Evolutionary conservation across 2,797 vertebrate species (phyloP), one percentile per base, ranked within the genome.

Genomic region (Malurus leucopterus): DNA sequence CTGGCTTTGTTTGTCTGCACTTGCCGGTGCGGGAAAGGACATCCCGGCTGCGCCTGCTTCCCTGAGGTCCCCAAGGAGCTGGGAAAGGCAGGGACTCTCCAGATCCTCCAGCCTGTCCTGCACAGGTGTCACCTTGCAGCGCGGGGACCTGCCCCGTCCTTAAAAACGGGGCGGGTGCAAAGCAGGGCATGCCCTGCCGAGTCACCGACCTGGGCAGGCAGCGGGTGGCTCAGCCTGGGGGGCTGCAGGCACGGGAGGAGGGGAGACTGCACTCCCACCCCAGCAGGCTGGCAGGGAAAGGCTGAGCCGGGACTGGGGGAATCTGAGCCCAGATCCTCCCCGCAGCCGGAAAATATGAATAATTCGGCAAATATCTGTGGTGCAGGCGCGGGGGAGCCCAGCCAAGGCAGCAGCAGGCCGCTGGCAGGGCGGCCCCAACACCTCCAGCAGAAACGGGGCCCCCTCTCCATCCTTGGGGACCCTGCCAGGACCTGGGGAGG

Each of bases 271-370:
- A 11, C 74, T 91, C 80, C 80, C 76, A 36, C 76, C 53, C 57
- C 67, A 15, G 44, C 63, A 82, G 91, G 80, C 91, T 88, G 95
- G 89, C 86, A 94, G 77, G 89, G 83, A 93, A 80, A 78, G n/a
- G 46, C 92, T 89, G 72, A 58, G 65, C 43, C 0, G 64, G 54
- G 68, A 73, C 38, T 24, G 40, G 86, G 86, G 77, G 71, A 95
- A 88, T 91, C 89, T 3, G 43, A 92, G 88, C 89, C 89, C 36
- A 15, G 89, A 94, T 89, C 89, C 74, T 93, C 80, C 84, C 88
- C 47, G 6, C 93, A 91, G 88, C 92, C 54, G 95, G 93, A 95
- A 95, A 95, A 95, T 79, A 84, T 95, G 93, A 94, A 94, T 93
- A 93, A 94, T 93, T 93, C 86, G 78, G 93, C 93, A 94, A 94